Evolutionary conservation across 2,888 invertebrate species (phyloP).

Genomic region (Lydus trimaculatus): DNA sequence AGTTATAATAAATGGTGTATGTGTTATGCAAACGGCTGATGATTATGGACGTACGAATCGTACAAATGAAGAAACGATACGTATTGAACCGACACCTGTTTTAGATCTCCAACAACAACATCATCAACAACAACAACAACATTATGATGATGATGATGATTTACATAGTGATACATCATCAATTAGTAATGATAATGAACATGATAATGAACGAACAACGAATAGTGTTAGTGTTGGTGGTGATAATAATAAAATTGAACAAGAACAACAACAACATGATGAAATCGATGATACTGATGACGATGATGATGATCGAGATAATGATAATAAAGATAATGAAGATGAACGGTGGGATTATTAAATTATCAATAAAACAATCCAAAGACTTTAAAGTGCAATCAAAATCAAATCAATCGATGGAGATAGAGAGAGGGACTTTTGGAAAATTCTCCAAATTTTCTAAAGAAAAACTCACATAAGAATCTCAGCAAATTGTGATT

Average conservation of each 20-base stretch:
- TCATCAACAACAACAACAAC: background rate
- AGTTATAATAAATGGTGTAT: conserved; percentile 92
- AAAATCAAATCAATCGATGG: conserved; percentile 36
- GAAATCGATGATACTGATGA: conserved; percentile 39
- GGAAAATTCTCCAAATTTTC: conserved; percentile 17
- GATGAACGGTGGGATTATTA: conserved; percentile 72
- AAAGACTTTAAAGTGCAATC: conserved; percentile 54
- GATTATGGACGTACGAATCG: conserved; percentile 68
- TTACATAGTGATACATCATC: conserved; percentile 61
- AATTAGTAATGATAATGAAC: conserved; percentile 53
- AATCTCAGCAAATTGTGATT: background rate
- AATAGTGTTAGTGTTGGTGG: conserved; percentile 18
- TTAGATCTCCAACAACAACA: conserved; percentile 60
- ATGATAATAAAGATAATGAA: conserved; percentile 66
- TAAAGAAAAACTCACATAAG: background rate
- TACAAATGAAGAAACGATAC: conserved; percentile 74
- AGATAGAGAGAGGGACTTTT: conserved; percentile 22
- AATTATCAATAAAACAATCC: conserved; percentile 27
- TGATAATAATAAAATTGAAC: background rate
- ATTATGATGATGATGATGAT: conserved; percentile 56
- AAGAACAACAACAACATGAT: conserved; percentile 34
- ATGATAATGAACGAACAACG: conserved; percentile 40
- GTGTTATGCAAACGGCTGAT: conserved; percentile 87
- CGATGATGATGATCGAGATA: conserved; percentile 42
- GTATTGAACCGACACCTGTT: conserved; percentile 79